These are phyloP conservation scores for Acanthosepion pharaonis DNA, from an alignment of 2,888 invertebrate species.

Conservation along the genomic window DNA sequence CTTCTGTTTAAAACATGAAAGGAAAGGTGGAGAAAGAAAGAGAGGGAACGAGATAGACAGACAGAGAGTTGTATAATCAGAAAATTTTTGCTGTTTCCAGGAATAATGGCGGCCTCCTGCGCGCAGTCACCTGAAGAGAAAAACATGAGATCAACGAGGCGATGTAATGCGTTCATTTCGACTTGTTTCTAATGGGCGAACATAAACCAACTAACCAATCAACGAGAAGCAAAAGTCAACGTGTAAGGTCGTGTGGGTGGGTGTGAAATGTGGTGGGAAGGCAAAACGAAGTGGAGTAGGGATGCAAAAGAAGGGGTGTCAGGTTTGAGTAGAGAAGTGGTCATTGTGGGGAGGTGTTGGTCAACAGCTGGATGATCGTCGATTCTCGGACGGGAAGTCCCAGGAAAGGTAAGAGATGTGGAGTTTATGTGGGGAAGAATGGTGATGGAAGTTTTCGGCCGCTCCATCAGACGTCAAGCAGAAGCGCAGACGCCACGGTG, in stretches of 20 bases:
- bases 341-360: neutral
- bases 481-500: neutral
- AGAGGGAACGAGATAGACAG: neutral
- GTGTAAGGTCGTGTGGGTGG: neutral
- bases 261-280: neutral
- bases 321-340: neutral
- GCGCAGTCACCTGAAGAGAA: neutral
- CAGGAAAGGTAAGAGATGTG: neutral
- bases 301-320: neutral
- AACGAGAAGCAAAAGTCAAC: neutral
- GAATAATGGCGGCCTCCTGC: neutral
- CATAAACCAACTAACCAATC: neutral
- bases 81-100: neutral
- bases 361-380: conserved; percentile 7
- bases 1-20: too few species aligned
- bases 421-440: neutral
- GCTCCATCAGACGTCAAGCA: too few species aligned
- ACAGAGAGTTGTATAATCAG: neutral
- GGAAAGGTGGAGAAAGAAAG: neutral
- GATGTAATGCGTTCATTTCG: conserved; percentile 6
- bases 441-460: too few species aligned
- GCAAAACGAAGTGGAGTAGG: neutral
- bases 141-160: neutral
- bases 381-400: neutral
- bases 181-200: conserved; percentile 11